These are phyloP conservation scores for Ectropis crepuscularia DNA, from an alignment of 2,888 invertebrate genomes.

Conservation along the genomic window DNA sequence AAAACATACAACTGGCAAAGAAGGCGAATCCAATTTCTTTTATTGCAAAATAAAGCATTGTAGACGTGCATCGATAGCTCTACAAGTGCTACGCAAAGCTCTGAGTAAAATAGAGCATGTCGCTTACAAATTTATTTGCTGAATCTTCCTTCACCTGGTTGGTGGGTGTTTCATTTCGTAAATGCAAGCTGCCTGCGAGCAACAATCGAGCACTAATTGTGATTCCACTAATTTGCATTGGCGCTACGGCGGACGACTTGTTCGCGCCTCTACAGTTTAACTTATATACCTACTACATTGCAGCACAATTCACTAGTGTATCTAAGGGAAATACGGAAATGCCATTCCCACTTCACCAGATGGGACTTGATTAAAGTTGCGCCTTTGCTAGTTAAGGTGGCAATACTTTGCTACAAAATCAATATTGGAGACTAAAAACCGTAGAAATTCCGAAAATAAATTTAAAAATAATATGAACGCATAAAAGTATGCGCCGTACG, in stretches of 20 bases:
- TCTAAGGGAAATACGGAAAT: constrained; percentile 2
- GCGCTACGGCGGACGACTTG: constrained; percentile 58
- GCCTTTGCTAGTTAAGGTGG: not conserved
- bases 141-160: constrained; percentile 64
- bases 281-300: constrained; percentile 35
- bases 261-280: constrained; percentile 51
- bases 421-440: not conserved
- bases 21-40: constrained; percentile 6
- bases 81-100: constrained; percentile 41
- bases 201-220: constrained; percentile 78
- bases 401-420: no score
- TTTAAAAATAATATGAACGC: no score
- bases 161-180: constrained; percentile 72
- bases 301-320: not conserved
- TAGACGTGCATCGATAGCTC: constrained; percentile 8
- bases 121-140: constrained; percentile 66
- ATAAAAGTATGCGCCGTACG: no score
- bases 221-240: constrained; percentile 79
- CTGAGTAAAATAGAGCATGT: constrained; percentile 54
- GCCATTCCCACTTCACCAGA: constrained; percentile 8
- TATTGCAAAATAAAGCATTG: constrained; percentile 2
- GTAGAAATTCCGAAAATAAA: no score
- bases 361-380: constrained; percentile 13
- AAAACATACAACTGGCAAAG: not conserved
- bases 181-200: constrained; percentile 68